phyloP scores from a whole-genome alignment of 2,888 invertebrate genomes.

The Anoplius nigerrimus region DNA sequence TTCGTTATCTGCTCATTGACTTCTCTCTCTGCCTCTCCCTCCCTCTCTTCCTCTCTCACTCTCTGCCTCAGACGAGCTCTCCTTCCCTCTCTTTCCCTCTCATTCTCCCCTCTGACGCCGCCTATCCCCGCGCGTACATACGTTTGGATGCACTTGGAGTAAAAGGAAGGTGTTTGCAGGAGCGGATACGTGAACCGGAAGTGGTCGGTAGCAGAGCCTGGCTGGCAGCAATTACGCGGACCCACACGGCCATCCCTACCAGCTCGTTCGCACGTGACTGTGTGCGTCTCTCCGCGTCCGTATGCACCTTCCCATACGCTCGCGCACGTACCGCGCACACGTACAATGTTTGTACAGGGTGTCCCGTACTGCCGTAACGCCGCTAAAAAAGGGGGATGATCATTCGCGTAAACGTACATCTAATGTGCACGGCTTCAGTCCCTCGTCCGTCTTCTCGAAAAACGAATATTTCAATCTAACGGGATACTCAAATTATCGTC shows the following conservation, averaged over 20 bases:
- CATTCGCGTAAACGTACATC: not conserved
- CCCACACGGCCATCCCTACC: constrained; percentile 59
- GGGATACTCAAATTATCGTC: no score
- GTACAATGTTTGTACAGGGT: not conserved
- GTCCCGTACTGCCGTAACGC: not conserved
- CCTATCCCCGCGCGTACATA: not conserved
- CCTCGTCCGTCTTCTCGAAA: no score
- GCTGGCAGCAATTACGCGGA: constrained; percentile 65
- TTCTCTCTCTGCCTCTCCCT: no score
- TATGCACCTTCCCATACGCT: not conserved
- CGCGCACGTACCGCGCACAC: not conserved
- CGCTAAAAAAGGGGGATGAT: no score
- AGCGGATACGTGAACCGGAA: constrained; percentile 71
- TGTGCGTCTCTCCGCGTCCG: not conserved
- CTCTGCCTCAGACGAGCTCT: no score
- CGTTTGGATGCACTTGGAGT: constrained; percentile 37
- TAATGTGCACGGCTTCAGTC: not conserved
- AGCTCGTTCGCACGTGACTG: constrained; percentile 41
- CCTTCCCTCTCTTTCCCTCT: no score
- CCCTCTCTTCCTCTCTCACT: no score
- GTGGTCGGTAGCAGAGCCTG: constrained; percentile 68
- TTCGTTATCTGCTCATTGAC: no score
- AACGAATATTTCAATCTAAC: no score
- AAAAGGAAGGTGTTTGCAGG: constrained; percentile 65
- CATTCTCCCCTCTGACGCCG: not conserved